Evolutionary conservation across 2,113 vertebrate species (phyloP).

Genomic region (Mungos mungo): DNA sequence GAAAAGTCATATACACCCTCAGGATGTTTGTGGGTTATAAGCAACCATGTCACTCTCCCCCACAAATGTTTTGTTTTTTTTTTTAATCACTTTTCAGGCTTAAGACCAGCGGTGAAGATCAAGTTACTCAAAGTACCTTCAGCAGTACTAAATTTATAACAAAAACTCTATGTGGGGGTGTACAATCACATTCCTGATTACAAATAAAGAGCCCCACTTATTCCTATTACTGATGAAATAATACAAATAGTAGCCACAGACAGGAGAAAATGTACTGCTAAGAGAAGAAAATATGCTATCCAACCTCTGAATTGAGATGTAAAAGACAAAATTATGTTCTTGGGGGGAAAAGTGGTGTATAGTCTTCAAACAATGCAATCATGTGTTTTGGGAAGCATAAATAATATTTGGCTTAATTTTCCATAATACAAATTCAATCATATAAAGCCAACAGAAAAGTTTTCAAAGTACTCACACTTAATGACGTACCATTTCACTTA

Average conservation of each 20-base stretch:
- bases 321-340: neutral
- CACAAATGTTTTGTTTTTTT: neutral
- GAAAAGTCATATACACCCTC: neutral
- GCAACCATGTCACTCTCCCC: neutral
- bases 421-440: conserved; percentile 31
- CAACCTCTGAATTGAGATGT: neutral
- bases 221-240: neutral
- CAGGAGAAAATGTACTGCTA: neutral
- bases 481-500: neutral
- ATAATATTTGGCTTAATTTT: conserved; percentile 26
- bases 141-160: neutral
- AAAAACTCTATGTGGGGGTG: neutral
- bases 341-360: neutral
- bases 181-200: neutral
- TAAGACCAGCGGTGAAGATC: conserved; percentile 32
- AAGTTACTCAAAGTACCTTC: neutral
- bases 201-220: neutral
- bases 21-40: neutral
- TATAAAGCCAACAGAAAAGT: neutral
- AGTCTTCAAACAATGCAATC: conserved; percentile 15
- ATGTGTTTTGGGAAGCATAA: neutral
- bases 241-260: neutral
- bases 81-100: neutral
- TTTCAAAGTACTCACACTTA: conserved; percentile 25
- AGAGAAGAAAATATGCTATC: neutral